A percentile compares a stretch with the other conserved stretches of the same genome.
Evolutionary conservation across 1,140 invertebrate species (phyloP).

Genomic region (Venustaconcha ellipsiformis): DNA sequence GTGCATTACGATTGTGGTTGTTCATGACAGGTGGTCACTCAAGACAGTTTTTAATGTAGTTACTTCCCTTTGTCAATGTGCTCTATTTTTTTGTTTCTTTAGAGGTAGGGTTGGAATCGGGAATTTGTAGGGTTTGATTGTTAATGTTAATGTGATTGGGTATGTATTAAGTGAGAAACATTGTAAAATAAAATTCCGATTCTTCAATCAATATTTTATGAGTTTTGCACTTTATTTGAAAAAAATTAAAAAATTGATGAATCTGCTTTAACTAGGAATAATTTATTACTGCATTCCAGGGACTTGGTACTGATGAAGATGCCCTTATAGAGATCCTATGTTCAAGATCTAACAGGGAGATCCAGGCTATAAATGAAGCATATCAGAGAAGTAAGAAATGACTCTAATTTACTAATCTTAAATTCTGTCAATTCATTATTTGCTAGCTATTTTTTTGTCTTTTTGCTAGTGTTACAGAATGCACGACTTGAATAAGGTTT

Average conservation of each 20-base stretch:
- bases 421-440: not conserved
- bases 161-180: not conserved
- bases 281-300: conserved; percentile 49
- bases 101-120: too few species aligned
- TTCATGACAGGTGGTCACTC: not conserved
- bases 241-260: too few species aligned
- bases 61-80: not conserved
- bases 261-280: too few species aligned
- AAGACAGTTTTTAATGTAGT: not conserved
- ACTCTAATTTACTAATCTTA: not conserved
- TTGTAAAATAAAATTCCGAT: not conserved
- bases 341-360: conserved; percentile 70
- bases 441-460: not conserved
- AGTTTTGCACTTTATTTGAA: too few species aligned
- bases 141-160: not conserved
- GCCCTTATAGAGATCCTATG: conserved; percentile 72
- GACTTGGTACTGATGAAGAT: conserved; percentile 72
- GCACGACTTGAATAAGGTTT: too few species aligned
- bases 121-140: too few species aligned
- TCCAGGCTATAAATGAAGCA: conserved; percentile 64
- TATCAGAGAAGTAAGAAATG: conserved; percentile 66
- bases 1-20: too few species aligned
- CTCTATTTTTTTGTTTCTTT: too few species aligned
- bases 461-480: too few species aligned
- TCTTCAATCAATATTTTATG: too few species aligned